Evolutionary conservation across 2,797 vertebrate genomes (phyloP).

Genomic region (Arremon brunneinucha): DNA sequence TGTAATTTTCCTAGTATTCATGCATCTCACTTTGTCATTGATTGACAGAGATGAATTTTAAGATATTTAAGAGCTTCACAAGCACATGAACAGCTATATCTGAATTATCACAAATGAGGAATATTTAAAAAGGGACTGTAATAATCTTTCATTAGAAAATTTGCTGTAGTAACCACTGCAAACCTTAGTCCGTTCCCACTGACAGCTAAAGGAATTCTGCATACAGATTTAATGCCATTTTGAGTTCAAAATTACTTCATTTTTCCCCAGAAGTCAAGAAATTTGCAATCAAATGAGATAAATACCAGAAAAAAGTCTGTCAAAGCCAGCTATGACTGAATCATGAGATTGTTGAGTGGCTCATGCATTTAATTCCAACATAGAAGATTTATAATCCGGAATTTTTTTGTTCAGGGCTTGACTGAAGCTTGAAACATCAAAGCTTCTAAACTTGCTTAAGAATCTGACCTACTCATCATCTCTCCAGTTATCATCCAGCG

Average conservation of each 20-base stretch:
- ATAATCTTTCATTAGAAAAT: constrained; percentile 48
- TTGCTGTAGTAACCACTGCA: constrained; percentile 26
- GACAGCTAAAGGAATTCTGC: neutral
- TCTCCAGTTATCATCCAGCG: neutral
- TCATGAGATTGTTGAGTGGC: neutral
- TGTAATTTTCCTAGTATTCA: constrained; percentile 44
- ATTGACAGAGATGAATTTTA: constrained; percentile 62
- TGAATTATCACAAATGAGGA: constrained; percentile 41
- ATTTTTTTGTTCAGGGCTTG: neutral
- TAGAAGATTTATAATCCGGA: neutral
- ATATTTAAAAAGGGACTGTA: constrained; percentile 35
- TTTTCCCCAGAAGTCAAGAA: neutral
- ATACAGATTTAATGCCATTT: neutral
- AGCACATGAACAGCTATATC: constrained; percentile 42
- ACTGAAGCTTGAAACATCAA: neutral
- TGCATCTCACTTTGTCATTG: constrained; percentile 52
- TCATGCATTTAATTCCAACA: neutral
- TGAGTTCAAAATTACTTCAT: neutral
- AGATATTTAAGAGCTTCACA: constrained; percentile 55
- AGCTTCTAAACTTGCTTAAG: neutral
- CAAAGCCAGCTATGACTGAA: neutral
- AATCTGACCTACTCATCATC: neutral
- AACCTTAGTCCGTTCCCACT: neutral
- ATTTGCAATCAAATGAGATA: neutral
- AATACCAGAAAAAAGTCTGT: neutral